phyloP scores from a whole-genome alignment of 2,797 vertebrate genomes.

The Bufotes viridis region DNA sequence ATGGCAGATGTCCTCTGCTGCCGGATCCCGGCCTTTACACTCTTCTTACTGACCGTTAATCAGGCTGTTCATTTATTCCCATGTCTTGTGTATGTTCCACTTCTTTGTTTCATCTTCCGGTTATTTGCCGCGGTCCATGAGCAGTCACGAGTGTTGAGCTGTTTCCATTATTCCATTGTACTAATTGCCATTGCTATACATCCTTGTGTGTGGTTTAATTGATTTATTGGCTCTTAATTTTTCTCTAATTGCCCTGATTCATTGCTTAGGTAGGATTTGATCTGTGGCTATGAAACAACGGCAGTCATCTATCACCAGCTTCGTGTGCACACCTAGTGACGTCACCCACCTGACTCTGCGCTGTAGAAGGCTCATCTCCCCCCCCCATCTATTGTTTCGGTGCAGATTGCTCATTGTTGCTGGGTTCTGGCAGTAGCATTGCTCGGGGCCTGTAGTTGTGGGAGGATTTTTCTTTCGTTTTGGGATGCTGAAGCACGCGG shows the following conservation, averaged over 20 bases:
- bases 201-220: conserved; percentile 11
- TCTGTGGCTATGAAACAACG: conserved; percentile 11
- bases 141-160: background rate
- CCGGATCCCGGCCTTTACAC: background rate
- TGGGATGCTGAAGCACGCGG: background rate
- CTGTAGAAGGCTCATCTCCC: background rate
- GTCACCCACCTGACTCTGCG: background rate
- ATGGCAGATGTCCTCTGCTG: background rate
- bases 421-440: background rate
- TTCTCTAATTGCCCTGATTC: conserved; percentile 29
- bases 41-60: background rate
- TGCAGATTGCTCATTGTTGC: background rate
- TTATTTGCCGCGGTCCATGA: background rate
- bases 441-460: background rate
- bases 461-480: too few species aligned
- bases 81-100: background rate
- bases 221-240: conserved; percentile 24
- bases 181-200: background rate
- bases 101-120: background rate
- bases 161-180: background rate
- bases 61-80: background rate
- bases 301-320: background rate
- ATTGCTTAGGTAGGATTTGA: conserved; percentile 36
- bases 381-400: background rate
- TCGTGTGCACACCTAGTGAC: conserved; percentile 24